Percentiles rank a stretch among this genome's conserved stretches.
Conservation (phyloP, 2,113 vertebrate genomes). For the Brachypteracias leptosomus region DNA sequence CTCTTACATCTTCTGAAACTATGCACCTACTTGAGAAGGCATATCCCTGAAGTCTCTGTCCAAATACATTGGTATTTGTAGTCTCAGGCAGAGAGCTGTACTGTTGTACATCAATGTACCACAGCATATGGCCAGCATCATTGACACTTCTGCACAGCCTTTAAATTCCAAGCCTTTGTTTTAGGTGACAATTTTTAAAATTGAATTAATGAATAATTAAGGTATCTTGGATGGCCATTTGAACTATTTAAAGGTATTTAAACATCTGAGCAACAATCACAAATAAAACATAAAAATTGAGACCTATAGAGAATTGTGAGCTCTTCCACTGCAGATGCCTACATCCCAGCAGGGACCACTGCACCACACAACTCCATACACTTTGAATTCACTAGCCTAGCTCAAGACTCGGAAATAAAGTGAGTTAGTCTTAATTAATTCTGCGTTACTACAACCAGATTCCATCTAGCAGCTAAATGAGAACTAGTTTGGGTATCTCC, state of each 20-base stretch:
- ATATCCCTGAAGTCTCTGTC: not conserved
- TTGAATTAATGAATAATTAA: not conserved
- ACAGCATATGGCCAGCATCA: not conserved
- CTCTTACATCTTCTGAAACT: not conserved
- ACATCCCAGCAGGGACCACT: not conserved
- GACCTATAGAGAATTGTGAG: not conserved
- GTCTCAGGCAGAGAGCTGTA: not conserved
- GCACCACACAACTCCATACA: not conserved
- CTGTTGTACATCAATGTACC: accelerated
- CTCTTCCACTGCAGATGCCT: not conserved
- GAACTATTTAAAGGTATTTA: not conserved
- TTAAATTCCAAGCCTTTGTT: not conserved
- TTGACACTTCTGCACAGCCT: not conserved
- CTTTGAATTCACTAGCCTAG: not conserved
- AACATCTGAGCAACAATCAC: not conserved
- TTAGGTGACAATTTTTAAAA: not conserved
- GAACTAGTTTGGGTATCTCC: not conserved
- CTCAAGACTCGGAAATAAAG: not conserved
- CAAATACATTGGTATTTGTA: not conserved
- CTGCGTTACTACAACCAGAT: not conserved
- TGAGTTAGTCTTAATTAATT: not conserved
- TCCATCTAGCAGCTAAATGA: not conserved
- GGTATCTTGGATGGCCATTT: not conserved
- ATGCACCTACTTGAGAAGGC: not conserved
- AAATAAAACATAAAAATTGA: not conserved